phyloP scores from a whole-genome alignment of 2,797 vertebrate species.

The Ctenosaura bakeri region DNA sequence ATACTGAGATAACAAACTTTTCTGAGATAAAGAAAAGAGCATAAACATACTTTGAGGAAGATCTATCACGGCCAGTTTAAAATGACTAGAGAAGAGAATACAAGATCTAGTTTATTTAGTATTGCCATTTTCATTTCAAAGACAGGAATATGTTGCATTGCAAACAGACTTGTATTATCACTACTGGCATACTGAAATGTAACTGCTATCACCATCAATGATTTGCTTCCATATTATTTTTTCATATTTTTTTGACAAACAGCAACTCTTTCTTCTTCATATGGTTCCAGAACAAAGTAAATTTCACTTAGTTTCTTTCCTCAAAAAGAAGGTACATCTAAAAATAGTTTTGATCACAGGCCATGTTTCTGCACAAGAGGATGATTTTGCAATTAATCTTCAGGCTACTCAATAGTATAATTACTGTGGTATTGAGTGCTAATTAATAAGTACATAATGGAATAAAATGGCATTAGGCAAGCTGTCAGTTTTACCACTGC shows the following conservation, averaged over 20 bases:
- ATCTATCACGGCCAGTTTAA: not conserved
- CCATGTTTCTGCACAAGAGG: not conserved
- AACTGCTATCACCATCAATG: not conserved
- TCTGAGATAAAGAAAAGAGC: not conserved
- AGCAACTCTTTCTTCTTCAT: not conserved
- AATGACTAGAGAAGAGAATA: not conserved
- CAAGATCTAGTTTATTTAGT: not conserved
- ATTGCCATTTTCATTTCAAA: not conserved
- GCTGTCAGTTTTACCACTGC: conserved; percentile 43
- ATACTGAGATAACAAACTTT: not conserved
- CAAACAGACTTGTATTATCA: not conserved
- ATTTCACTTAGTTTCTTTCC: not conserved
- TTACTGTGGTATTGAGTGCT: conserved; percentile 27
- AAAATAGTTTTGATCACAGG: not conserved
- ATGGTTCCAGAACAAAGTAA: not conserved
- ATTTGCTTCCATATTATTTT: not conserved
- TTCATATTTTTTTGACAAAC: not conserved
- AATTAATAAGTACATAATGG: conserved; percentile 30
- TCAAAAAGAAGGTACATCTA: not conserved
- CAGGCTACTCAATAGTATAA: conserved; percentile 20
- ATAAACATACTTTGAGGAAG: not conserved
- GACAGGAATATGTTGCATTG: not conserved
- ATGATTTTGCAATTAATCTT: conserved; percentile 28
- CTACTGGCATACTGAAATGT: not conserved
- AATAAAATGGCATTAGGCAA: conserved; percentile 17